Evolutionary conservation across 2,888 invertebrate species (phyloP), one percentile per base, ranked within the genome.

Genomic region (Fragum sueziense): DNA sequence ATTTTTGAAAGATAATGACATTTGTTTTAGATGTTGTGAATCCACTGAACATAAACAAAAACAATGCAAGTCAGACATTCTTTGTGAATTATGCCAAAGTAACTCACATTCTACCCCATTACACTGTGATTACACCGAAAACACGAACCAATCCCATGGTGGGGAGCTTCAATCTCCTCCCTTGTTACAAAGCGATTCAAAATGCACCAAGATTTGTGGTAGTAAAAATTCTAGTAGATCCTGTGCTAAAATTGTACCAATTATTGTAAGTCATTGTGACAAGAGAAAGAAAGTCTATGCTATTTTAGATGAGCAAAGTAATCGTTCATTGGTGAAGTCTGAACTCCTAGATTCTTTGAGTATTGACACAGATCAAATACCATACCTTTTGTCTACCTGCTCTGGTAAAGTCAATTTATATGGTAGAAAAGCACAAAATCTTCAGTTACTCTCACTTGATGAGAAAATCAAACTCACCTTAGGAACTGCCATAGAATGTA

Each of bases 171-270:
- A 14, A 22, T 25, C 17, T 41, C 7, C 6, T 2, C 20, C 11
- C 29, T 20, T n/a, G 20, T n/a, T 37, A 37, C 37, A 37, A 14
- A 37, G 37, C 37, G 37, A 31, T 31, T 61, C 69, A 4, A 52
- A 41, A 22, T 83, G 83, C 47, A 76, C 75, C 0, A 57, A 65
- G n/a, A 27, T 80, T 0, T 79, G 82, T 70, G 74, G 76, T 47
- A 25, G 51, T 14, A 34, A 37, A 7, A 78, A 52, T 22, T 7
- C 37, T 4, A 76, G 77, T 29, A 74, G 74, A 47, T 79, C 79
- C 27, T 78, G 80, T 67, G 70, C 77, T 3, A 83, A 83, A 47
- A 61, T 57, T 14, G 72, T 83, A 4, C 61, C 72, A n/a, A 75
- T 75, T 2, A 67, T 41, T 1, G 68, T 83, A 2, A 67, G 27